Conservation (phyloP, 2,888 invertebrate genomes). For the Cephus pygmeus region DNA sequence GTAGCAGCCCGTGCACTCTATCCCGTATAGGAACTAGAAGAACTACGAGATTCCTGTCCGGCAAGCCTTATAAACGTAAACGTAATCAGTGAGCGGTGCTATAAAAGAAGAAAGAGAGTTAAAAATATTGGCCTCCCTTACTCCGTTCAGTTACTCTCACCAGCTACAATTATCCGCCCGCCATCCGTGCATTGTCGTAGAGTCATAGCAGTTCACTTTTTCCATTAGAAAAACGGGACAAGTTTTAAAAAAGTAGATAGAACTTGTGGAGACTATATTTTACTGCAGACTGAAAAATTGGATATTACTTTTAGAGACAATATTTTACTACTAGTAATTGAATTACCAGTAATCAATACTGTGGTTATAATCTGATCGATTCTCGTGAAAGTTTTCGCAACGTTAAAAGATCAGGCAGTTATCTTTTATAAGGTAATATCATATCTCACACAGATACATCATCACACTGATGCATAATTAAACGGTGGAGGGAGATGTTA, state of each 20-base stretch:
- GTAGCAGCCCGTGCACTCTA: not conserved
- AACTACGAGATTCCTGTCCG: slow-evolving; percentile 42
- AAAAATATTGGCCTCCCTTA: slow-evolving; percentile 20
- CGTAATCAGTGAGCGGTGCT: slow-evolving; percentile 48
- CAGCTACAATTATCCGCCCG: slow-evolving; percentile 23
- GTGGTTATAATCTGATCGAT: not conserved
- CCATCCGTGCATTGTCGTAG: slow-evolving; percentile 23
- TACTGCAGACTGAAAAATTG: not conserved
- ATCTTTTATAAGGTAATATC: not conserved
- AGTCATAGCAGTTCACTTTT: not conserved
- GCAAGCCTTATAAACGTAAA: slow-evolving; percentile 54
- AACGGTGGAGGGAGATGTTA: not conserved
- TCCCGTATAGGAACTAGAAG: not conserved
- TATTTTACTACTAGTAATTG: not conserved
- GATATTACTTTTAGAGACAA: not conserved
- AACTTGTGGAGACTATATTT: not conserved
- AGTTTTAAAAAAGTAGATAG: not conserved
- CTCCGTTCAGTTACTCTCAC: slow-evolving; percentile 31
- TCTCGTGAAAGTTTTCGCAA: not conserved
- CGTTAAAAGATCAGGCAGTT: not conserved
- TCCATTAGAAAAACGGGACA: not conserved
- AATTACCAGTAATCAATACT: not conserved
- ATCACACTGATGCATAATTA: not conserved
- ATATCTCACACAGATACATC: not conserved
- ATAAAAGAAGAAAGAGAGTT: slow-evolving; percentile 11